Conservation (phyloP, 2,888 invertebrate genomes). For the Osedax fenrisi region DNA sequence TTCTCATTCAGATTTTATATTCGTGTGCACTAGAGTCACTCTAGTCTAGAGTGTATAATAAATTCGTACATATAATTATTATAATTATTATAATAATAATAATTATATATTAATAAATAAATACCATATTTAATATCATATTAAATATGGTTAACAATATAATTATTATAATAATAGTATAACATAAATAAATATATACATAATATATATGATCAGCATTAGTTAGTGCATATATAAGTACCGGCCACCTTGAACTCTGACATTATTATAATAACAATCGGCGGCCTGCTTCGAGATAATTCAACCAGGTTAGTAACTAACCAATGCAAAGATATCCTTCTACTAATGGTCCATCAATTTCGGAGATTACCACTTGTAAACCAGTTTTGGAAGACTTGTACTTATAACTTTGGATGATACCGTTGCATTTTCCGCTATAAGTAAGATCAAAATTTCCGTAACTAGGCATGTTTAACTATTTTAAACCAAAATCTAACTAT, state of each 20-base stretch:
- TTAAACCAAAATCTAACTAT: not conserved
- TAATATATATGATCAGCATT: not conserved
- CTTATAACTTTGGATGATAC: slow-evolving; percentile 65
- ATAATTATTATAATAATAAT: no score
- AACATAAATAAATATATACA: not conserved
- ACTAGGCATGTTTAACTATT: not conserved
- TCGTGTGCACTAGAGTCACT: no score
- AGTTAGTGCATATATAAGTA: no score
- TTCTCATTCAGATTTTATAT: no score
- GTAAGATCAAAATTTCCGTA: slow-evolving; percentile 38
- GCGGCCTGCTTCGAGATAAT: not conserved
- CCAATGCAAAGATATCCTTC: slow-evolving; percentile 75
- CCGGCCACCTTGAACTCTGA: no score
- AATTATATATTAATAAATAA: no score
- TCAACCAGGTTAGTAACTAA: slow-evolving; percentile 52
- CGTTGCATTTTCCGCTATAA: slow-evolving; percentile 42
- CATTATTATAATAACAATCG: no score
- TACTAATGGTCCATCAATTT: slow-evolving; percentile 78
- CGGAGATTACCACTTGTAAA: slow-evolving; percentile 67
- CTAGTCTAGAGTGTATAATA: no score
- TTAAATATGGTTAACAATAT: no score
- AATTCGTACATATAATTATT: no score
- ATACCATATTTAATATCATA: no score
- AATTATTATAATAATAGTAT: not conserved
- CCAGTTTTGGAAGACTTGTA: slow-evolving; percentile 68